These are phyloP conservation scores for Drosophila micromelanica DNA, from an alignment of 1,140 invertebrate genomes.

Conservation along the genomic window DNA sequence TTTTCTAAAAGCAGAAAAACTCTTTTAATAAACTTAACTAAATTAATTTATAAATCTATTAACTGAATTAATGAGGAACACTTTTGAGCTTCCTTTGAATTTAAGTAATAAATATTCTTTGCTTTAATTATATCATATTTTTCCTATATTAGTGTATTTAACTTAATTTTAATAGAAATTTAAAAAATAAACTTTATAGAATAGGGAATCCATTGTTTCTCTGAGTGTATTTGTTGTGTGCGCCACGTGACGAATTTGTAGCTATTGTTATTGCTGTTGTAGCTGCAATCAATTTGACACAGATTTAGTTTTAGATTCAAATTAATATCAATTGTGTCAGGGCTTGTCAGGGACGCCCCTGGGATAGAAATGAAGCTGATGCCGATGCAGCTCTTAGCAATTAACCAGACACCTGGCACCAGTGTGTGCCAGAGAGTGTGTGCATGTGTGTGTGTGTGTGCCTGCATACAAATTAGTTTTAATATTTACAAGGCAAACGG, in stretches of 20 bases:
- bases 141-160: not conserved
- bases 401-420: constrained; percentile 34
- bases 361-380: constrained; percentile 19
- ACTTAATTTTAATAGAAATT: not conserved
- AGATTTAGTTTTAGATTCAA: constrained; percentile 58
- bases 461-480: constrained; percentile 39
- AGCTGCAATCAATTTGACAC: constrained; percentile 75
- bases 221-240: constrained; percentile 1
- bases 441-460: not conserved
- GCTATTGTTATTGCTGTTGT: not conserved
- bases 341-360: constrained; percentile 23
- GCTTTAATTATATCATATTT: no score
- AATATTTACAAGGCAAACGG: constrained; percentile 34
- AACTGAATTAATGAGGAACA: no score
- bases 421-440: not conserved
- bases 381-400: constrained; percentile 26
- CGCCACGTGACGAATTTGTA: constrained; percentile 35
- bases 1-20: no score
- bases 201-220: not conserved
- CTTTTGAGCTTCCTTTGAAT: no score
- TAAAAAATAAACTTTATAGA: no score
- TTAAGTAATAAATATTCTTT: no score
- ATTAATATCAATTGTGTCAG: constrained; percentile 65
- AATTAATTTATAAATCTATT: no score
- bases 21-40: no score